phyloP scores from a whole-genome alignment of 2,888 invertebrate species.

The Morpho helenor region DNA sequence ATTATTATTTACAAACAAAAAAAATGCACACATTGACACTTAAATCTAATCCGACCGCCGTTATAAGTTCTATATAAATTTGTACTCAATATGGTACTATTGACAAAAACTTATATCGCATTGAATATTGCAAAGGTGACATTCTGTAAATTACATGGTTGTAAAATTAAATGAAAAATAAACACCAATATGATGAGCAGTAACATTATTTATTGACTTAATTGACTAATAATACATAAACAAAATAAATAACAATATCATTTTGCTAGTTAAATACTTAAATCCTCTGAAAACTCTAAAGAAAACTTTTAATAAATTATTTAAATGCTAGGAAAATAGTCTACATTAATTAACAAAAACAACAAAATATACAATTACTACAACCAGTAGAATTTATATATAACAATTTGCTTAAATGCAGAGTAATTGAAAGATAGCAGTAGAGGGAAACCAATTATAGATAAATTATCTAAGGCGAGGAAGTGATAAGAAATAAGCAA shows the following conservation, averaged over 20 bases:
- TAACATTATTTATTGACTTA: constrained; percentile 29
- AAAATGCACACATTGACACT: too few species aligned
- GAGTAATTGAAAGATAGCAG: constrained; percentile 33
- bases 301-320: not conserved
- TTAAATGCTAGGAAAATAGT: not conserved
- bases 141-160: too few species aligned
- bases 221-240: constrained; percentile 7
- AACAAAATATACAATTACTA: constrained; percentile 25
- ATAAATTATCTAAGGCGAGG: constrained; percentile 33
- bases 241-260: constrained; percentile 20
- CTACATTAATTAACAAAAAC: constrained; percentile 3
- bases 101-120: too few species aligned
- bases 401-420: constrained; percentile 36
- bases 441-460: constrained; percentile 28
- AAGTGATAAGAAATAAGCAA: constrained; percentile 33
- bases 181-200: constrained; percentile 17
- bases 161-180: not conserved
- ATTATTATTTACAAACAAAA: too few species aligned
- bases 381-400: constrained; percentile 13
- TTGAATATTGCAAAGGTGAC: too few species aligned
- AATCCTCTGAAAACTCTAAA: not conserved
- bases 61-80: too few species aligned
- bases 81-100: too few species aligned
- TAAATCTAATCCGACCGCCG: too few species aligned
- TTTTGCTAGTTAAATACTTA: not conserved